Base-by-base conservation (phyloP, 2,113 vertebrate species). In the Ahaetulla prasina region DNA sequence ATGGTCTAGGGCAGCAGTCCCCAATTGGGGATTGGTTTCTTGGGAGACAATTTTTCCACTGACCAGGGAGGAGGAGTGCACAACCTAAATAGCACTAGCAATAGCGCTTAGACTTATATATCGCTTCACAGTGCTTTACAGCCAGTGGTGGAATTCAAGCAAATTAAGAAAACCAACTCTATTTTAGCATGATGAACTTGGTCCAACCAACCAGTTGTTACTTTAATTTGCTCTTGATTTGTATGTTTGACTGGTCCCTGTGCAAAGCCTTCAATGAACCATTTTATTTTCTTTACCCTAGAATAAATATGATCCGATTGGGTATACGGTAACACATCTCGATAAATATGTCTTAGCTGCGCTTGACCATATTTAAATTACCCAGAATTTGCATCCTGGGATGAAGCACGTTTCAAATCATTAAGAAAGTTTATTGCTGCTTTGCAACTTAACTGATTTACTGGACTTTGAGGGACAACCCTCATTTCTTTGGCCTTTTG, bases 401-500 rank as follows among this genome's bases (percentile, higher is more conserved):
- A 95, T 92, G 57, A 23, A 74, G 85, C 94, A 52, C 90, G 22
- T 60, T 35, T 39, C 68, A 91, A 88, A 93, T 84, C 91, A 93
- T 87, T 60, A 54, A 94, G 89, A 94, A 91, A 93, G 30, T 94
- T 91, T 39, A 87, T 90, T 91, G 93, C 88, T 54, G 1, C 91
- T 94, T 93, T 8, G 7, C 43, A 96, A 94, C 45, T 68, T 90
- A 85, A 90, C 45, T 96, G 92, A 92, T 85, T 94, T 92, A 95
- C 95, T 93, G 92, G 92, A 45, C 92, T 54, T 89, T 95, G 92
- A 94, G 94, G 94, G 95, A 92, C 25, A 87, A 87, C 91, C 55
- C 89, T 84, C 86, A 91, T 89, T 86, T 92, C 88, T 93, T 7
- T 4, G 22, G 88, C 85, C 80, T 92, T 60, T 92, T 94, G 92